Conservation (phyloP, 1,140 invertebrate genomes). For the Agraylea sexmaculata region DNA sequence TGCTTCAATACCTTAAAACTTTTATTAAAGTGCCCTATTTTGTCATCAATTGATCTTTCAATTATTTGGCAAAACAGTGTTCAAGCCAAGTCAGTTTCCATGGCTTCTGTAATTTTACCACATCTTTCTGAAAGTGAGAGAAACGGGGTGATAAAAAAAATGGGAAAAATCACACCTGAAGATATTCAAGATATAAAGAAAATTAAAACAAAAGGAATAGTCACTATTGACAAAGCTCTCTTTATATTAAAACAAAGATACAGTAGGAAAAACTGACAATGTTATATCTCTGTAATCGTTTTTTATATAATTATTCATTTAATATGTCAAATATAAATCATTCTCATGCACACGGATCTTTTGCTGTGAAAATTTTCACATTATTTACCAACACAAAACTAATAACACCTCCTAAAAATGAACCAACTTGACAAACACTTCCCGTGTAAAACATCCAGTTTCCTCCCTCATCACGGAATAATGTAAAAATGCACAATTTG, state of each 20-base stretch:
- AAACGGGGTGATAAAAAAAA: constrained; percentile 10
- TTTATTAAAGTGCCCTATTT: constrained; percentile 32
- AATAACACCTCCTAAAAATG: constrained; percentile 51
- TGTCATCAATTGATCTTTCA: constrained; percentile 33
- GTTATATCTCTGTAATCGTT: no score
- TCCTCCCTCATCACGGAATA: constrained; percentile 42
- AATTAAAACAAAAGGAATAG: constrained; percentile 17
- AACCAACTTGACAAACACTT: constrained; percentile 61
- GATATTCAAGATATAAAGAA: constrained; percentile 15
- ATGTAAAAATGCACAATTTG: constrained; percentile 57
- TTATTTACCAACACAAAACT: constrained; percentile 59
- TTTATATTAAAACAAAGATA: constrained; percentile 17
- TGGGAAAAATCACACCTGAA: constrained; percentile 18
- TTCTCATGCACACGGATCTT: neutral
- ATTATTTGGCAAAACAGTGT: constrained; percentile 38
- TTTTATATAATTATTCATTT: no score
- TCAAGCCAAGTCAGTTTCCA: constrained; percentile 30
- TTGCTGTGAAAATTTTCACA: constrained; percentile 39
- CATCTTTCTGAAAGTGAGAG: constrained; percentile 11
- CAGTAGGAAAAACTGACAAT: no score
- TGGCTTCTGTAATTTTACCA: constrained; percentile 34
- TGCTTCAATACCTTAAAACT: constrained; percentile 35
- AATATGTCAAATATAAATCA: no score
- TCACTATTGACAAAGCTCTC: constrained; percentile 15
- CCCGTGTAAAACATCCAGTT: constrained; percentile 38